Conservation (phyloP, 2,888 invertebrate genomes). For the Mythimna lalbum region DNA sequence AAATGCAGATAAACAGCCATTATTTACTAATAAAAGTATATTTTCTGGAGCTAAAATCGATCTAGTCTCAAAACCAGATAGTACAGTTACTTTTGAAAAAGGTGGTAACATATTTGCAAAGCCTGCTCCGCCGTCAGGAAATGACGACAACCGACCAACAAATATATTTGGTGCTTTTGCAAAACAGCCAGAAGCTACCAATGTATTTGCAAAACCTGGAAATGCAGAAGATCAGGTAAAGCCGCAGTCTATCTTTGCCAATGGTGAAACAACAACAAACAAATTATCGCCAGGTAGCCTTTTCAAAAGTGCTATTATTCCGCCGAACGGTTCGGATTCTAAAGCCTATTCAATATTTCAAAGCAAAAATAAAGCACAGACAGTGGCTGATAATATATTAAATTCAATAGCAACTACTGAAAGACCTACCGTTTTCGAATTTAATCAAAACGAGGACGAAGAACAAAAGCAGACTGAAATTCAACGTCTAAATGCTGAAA, state of each 20-base stretch:
- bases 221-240: slow-evolving; percentile 53
- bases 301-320: slow-evolving; percentile 80
- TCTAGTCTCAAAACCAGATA: slow-evolving; percentile 68
- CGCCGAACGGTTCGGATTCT: slow-evolving; percentile 69
- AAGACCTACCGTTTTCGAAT: slow-evolving; percentile 76
- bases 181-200: slow-evolving; percentile 67
- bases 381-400: slow-evolving; percentile 81
- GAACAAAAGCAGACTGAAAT: slow-evolving; percentile 51
- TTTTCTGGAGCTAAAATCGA: slow-evolving; percentile 65
- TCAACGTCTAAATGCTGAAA: slow-evolving; percentile 69
- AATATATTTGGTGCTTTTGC: slow-evolving; percentile 77
- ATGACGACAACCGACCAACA: slow-evolving; percentile 66
- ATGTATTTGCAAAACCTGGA: slow-evolving; percentile 63
- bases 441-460: slow-evolving; percentile 74
- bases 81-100: slow-evolving; percentile 64
- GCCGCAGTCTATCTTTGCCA: slow-evolving; percentile 67
- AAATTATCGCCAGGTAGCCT: slow-evolving; percentile 80
- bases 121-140: slow-evolving; percentile 54
- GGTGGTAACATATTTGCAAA: slow-evolving; percentile 76
- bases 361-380: slow-evolving; percentile 81
- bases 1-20: slow-evolving; percentile 25
- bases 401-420: slow-evolving; percentile 72
- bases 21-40: slow-evolving; percentile 55
- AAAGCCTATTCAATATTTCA: slow-evolving; percentile 80
- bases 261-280: slow-evolving; percentile 70